Conservation (phyloP, 2,888 invertebrate genomes). For the Minunthozetes semirufus region DNA sequence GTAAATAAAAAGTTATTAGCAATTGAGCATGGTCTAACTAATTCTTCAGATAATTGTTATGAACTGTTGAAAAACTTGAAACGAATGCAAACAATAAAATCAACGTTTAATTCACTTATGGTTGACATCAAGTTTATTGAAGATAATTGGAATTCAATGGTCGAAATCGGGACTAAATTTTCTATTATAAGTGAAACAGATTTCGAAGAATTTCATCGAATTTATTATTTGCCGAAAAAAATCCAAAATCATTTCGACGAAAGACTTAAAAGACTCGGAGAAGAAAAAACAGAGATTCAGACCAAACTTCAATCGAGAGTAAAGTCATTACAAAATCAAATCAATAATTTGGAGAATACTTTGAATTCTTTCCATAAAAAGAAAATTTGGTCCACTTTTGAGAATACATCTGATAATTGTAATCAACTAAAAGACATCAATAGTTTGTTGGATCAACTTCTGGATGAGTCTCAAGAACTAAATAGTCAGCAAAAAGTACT, state of each 20-base stretch:
- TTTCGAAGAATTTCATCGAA: constrained; percentile 6
- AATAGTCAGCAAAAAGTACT: neutral
- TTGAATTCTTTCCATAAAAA: neutral
- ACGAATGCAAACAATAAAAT: neutral
- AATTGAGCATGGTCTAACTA: too few species aligned
- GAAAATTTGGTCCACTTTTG: constrained; percentile 16
- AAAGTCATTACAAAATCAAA: neutral
- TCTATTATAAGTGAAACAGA: neutral
- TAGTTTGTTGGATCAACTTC: neutral
- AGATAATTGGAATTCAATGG: constrained; percentile 6
- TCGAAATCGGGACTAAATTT: constrained; percentile 2
- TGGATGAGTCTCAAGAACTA: neutral
- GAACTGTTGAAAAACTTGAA: neutral
- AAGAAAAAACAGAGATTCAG: neutral
- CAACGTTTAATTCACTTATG: neutral
- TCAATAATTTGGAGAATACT: neutral
- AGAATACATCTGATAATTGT: constrained; percentile 11
- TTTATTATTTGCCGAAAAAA: neutral
- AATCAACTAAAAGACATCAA: neutral
- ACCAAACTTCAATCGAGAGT: neutral
- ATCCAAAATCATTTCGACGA: neutral
- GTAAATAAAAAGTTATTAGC: neutral
- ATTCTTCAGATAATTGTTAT: too few species aligned
- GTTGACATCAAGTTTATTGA: constrained; percentile 13
- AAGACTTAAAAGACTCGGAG: neutral